These are phyloP conservation scores for Magallana gigas DNA, from an alignment of 1,140 invertebrate genomes.

Conservation along the genomic window DNA sequence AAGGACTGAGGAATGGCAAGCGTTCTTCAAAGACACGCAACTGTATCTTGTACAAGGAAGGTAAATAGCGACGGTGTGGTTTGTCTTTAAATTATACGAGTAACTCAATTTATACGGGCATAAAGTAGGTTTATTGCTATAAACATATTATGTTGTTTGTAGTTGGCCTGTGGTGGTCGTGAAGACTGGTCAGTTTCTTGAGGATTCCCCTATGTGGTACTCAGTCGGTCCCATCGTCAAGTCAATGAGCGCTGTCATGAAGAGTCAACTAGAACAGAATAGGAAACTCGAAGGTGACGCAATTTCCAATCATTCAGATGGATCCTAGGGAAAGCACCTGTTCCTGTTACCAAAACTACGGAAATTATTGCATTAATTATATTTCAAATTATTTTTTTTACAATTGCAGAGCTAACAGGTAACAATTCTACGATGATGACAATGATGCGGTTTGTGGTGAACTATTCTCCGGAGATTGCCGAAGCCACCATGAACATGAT, in stretches of 20 bases:
- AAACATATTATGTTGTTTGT: constrained; percentile 1
- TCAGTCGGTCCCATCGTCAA: constrained; percentile 14
- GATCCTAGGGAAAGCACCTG: too few species aligned
- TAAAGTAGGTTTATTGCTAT: neutral
- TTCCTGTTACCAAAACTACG: too few species aligned
- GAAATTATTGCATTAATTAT: neutral
- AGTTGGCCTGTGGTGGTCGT: constrained; percentile 48
- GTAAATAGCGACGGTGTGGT: neutral
- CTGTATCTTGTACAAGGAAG: constrained; percentile 1
- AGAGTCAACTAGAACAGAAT: constrained; percentile 27
- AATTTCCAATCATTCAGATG: neutral
- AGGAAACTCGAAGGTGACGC: constrained; percentile 37
- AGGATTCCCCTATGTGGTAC: constrained; percentile 50
- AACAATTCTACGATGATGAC: constrained; percentile 46
- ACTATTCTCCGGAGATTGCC: constrained; percentile 61
- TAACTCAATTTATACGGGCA: neutral
- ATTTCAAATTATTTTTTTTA: neutral
- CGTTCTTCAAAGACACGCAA: constrained; percentile 18
- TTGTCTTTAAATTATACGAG: too few species aligned
- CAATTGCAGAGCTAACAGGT: constrained; percentile 49
- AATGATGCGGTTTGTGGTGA: constrained; percentile 50
- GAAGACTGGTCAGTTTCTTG: constrained; percentile 48
- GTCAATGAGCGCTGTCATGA: constrained; percentile 27
- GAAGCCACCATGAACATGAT: constrained; percentile 51
- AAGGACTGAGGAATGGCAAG: neutral